Evolutionary conservation across 2,797 vertebrate genomes (phyloP).

Genomic region (Pyrocephalus nanus): DNA sequence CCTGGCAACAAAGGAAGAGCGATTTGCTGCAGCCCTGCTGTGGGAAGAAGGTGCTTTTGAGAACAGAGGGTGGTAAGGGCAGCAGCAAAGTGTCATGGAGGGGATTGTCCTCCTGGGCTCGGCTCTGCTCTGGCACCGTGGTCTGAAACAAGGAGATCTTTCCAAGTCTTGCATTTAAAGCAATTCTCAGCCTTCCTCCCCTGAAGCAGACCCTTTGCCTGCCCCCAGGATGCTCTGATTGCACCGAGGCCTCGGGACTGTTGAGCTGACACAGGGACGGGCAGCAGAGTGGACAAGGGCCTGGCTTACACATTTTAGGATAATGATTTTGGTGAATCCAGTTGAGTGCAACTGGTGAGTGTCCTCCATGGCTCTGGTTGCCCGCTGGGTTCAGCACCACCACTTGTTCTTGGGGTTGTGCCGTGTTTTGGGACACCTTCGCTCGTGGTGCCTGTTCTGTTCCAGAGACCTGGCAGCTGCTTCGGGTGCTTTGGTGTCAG

Average conservation of each 20-base stretch:
- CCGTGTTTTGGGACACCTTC: background rate
- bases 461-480: background rate
- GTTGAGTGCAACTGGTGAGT: background rate
- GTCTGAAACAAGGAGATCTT: background rate
- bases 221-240: background rate
- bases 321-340: background rate
- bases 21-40: slow-evolving; percentile 21
- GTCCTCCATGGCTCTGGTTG: background rate
- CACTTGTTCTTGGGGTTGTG: fast-evolving
- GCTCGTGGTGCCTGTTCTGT: fast-evolving
- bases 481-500: background rate
- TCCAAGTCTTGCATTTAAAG: background rate
- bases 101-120: slow-evolving; percentile 7
- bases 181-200: background rate
- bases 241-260: background rate
- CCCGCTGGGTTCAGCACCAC: fast-evolving
- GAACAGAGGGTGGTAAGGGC: background rate
- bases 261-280: background rate
- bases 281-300: background rate
- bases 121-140: background rate
- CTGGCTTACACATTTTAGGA: background rate
- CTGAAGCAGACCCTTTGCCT: background rate
- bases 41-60: slow-evolving; percentile 40
- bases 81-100: background rate
- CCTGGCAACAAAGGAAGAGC: slow-evolving; percentile 26